A percentile compares a stretch with the other conserved stretches of the same genome.
Conservation (phyloP, 2,113 vertebrate species). For the Osmerus eperlanus region DNA sequence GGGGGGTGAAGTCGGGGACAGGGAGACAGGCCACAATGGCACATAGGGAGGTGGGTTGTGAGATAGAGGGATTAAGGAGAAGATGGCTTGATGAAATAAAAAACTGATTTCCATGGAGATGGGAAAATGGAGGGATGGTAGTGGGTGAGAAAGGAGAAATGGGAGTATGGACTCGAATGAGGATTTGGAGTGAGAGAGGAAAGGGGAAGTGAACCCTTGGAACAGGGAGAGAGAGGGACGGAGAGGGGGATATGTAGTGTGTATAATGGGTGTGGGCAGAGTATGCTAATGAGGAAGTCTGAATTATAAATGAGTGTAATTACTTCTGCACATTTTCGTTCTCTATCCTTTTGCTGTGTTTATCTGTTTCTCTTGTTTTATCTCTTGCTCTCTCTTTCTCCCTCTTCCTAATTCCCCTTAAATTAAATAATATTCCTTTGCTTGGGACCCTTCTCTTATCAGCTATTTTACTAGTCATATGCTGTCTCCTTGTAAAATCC, state of each 20-base stretch:
- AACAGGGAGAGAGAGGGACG: slow-evolving; percentile 8
- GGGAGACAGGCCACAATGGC: slow-evolving; percentile 42
- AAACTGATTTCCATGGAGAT: slow-evolving; percentile 61
- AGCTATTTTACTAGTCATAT: too few species aligned
- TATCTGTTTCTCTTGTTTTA: not conserved
- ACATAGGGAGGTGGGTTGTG: slow-evolving; percentile 16
- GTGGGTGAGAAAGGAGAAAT: slow-evolving; percentile 21
- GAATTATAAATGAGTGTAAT: slow-evolving; percentile 71
- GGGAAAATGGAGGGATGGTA: slow-evolving; percentile 47
- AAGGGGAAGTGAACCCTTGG: not conserved
- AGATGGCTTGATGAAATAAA: slow-evolving; percentile 20
- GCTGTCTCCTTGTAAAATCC: not conserved
- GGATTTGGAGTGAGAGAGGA: slow-evolving; percentile 17
- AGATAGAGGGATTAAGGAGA: slow-evolving; percentile 56
- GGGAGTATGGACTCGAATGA: slow-evolving; percentile 9
- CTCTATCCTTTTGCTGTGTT: slow-evolving; percentile 21
- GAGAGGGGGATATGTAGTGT: not conserved
- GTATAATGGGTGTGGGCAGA: slow-evolving; percentile 27
- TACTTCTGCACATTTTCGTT: slow-evolving; percentile 35
- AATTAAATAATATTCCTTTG: too few species aligned
- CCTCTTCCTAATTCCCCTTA: not conserved
- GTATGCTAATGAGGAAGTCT: slow-evolving; percentile 60
- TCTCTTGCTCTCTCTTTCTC: slow-evolving; percentile 11
- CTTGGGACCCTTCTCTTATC: too few species aligned
- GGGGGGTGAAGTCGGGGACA: slow-evolving; percentile 20